These are phyloP conservation scores for Darevskia mixta DNA, from an alignment of 2,797 vertebrate genomes.

Conservation along the genomic window DNA sequence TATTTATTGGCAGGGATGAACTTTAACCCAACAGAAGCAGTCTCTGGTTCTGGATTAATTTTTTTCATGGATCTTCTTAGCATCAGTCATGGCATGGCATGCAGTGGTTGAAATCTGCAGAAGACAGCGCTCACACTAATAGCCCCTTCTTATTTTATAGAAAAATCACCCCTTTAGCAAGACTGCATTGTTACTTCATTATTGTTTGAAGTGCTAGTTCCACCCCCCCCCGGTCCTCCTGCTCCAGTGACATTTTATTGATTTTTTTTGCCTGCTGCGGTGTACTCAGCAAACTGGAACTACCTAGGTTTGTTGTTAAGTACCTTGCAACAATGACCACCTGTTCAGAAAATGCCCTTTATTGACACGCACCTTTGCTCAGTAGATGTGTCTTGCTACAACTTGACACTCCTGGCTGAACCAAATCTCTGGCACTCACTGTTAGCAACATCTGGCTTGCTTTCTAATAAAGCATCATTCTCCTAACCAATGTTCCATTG, in stretches of 20 bases:
- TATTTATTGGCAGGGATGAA: not conserved
- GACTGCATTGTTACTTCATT: not conserved
- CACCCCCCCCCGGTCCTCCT: not conserved
- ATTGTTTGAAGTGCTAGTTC: not conserved
- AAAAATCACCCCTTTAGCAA: not conserved
- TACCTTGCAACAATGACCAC: not conserved
- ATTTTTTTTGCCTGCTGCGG: not conserved
- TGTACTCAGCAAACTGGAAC: not conserved
- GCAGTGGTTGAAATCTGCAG: not conserved
- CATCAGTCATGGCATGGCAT: not conserved
- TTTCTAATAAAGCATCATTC: conserved; percentile 12
- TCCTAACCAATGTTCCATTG: not conserved
- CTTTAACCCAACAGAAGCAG: not conserved
- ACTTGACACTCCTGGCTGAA: conserved; percentile 12
- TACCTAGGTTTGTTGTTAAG: not conserved
- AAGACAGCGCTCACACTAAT: not conserved
- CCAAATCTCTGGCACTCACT: not conserved
- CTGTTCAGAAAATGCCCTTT: not conserved
- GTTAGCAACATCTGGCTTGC: conserved; percentile 5
- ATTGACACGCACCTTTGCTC: not conserved
- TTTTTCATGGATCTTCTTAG: not conserved
- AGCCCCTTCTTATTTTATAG: not conserved
- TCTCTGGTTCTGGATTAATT: not conserved
- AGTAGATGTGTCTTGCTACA: conserved; percentile 10
- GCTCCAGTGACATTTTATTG: not conserved